These are phyloP conservation scores for Diglossa cyanea DNA, from an alignment of 2,797 vertebrate genomes.

Conservation along the genomic window DNA sequence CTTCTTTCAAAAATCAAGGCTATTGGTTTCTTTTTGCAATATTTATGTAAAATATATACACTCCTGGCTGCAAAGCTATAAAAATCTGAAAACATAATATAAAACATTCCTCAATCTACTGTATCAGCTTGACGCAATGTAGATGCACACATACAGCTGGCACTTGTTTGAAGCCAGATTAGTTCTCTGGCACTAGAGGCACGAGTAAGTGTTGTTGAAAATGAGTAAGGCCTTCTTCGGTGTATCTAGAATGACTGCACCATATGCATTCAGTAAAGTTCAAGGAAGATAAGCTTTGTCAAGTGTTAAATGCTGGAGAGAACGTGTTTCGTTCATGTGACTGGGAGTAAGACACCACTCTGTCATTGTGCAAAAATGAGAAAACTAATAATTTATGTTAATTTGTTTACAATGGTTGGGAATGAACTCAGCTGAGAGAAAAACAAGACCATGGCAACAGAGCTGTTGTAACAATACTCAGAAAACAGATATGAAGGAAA, in stretches of 20 bases:
- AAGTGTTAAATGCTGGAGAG: neutral
- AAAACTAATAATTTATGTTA: neutral
- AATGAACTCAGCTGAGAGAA: neutral
- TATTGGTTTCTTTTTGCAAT: constrained; percentile 55
- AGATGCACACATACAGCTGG: neutral
- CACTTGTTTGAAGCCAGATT: neutral
- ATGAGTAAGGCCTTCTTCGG: neutral
- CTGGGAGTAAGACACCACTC: neutral
- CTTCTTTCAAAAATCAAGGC: constrained; percentile 38
- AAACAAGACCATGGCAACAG: neutral
- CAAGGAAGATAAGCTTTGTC: neutral
- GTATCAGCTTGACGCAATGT: constrained; percentile 25
- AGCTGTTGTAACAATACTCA: neutral
- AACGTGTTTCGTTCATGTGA: accelerated
- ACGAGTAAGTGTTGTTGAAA: neutral
- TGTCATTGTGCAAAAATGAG: neutral
- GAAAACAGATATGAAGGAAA: neutral
- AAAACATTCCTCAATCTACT: constrained; percentile 36
- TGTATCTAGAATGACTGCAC: neutral
- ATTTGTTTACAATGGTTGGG: neutral
- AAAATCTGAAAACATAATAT: constrained; percentile 63
- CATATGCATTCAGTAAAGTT: neutral
- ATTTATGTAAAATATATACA: constrained; percentile 66
- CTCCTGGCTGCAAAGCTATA: constrained; percentile 26
- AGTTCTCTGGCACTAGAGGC: neutral